A percentile compares a stretch with the other conserved stretches of the same genome.
phyloP scores from a whole-genome alignment of 2,113 vertebrate species.

The Axis porcinus region DNA sequence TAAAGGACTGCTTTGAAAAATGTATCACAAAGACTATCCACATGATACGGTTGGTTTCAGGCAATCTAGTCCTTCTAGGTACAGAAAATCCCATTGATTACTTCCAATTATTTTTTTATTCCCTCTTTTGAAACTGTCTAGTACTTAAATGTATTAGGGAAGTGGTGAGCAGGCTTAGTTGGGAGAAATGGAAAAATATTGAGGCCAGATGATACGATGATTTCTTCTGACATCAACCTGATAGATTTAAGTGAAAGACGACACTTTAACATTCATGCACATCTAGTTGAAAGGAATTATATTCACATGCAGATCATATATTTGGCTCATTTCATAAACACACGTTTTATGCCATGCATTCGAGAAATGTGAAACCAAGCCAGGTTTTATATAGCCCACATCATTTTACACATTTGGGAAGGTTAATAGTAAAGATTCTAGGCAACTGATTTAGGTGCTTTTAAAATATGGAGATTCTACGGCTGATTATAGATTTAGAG shows the following conservation, averaged over 20 bases:
- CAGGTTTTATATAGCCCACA: conserved; percentile 50
- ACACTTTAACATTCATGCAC: conserved; percentile 8
- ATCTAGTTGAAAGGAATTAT: conserved; percentile 47
- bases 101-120: conserved; percentile 45
- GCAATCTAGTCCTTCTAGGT: not conserved
- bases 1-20: conserved; percentile 48
- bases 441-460: conserved; percentile 42
- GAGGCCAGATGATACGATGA: not conserved
- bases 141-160: not conserved
- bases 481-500: conserved; percentile 31
- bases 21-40: conserved; percentile 32
- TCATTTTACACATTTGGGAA: conserved; percentile 50
- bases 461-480: conserved; percentile 46
- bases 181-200: conserved; percentile 13
- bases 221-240: conserved; percentile 2
- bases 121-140: conserved; percentile 15
- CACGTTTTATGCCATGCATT: conserved; percentile 39
- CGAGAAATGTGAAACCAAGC: conserved; percentile 36
- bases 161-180: not conserved
- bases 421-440: conserved; percentile 51
- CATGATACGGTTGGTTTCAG: conserved; percentile 28
- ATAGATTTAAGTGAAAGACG: not conserved
- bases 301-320: conserved; percentile 46
- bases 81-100: conserved; percentile 43
- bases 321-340: conserved; percentile 60